These are phyloP conservation scores for Trissonchulus sp. DNA, from an alignment of 2,888 invertebrate genomes.

Conservation along the genomic window DNA sequence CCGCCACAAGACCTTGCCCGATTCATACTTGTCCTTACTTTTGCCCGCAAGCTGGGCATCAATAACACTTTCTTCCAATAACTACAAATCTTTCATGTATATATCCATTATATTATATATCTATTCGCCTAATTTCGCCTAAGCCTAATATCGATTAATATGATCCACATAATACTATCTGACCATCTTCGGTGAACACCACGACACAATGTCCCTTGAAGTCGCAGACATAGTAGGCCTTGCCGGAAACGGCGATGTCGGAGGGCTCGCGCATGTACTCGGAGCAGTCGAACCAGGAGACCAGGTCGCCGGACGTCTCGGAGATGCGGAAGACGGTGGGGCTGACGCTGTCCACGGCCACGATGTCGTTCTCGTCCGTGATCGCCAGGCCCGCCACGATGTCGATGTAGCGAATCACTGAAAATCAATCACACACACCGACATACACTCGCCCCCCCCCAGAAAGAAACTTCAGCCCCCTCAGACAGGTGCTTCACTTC, in stretches of 20 bases:
- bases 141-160: too few relatives aligned
- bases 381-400: constrained; percentile 84
- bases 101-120: too few relatives aligned
- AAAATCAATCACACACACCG: constrained; percentile 23
- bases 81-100: too few relatives aligned
- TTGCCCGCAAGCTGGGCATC: too few relatives aligned
- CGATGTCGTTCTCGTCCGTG: constrained; percentile 63
- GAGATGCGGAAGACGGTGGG: constrained; percentile 90
- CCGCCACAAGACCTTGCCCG: too few relatives aligned
- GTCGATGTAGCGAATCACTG: constrained; percentile 57
- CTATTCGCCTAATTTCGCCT: too few relatives aligned
- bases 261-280: constrained; percentile 96
- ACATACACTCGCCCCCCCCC: too few relatives aligned
- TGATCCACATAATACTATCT: too few relatives aligned
- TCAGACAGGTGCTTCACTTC: too few relatives aligned
- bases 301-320: constrained; percentile 76
- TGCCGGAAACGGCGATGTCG: constrained; percentile 88
- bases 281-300: constrained; percentile 95
- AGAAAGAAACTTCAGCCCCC: too few relatives aligned
- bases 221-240: constrained; percentile 84
- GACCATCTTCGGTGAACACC: constrained; percentile 27
- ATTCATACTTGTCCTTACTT: too few relatives aligned
- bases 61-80: too few relatives aligned
- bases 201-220: constrained; percentile 70
- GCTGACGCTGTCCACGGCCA: constrained; percentile 92